Evolutionary conservation across 2,888 invertebrate species (phyloP), one percentile per base, ranked within the genome.

Genomic region (Eupithecia inturbata): DNA sequence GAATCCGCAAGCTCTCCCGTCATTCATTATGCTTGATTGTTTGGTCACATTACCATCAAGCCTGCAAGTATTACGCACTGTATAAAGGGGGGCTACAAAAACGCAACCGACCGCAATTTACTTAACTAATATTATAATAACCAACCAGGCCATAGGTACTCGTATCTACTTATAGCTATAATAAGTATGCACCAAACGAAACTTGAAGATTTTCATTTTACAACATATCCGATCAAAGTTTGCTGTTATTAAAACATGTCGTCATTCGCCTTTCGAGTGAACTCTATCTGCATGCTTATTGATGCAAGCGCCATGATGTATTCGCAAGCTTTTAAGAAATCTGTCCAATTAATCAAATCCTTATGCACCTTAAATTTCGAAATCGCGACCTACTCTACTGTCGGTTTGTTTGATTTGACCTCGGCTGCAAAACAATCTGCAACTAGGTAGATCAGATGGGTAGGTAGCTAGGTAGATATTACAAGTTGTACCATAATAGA

Each of bases 341-440:
- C 74, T 62, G n/a, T 67, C 45, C 66, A 67, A 69, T 74, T 69
- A 69, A 69, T 74, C n/a, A 74, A 63, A 64, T 62, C 68, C 60
- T 70, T 71, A 16, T 19, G 57, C 16, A 49, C 63, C 45, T 60
- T 66, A 66, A 62, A 66, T 68, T 74, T 71, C 49, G 72, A 70
- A 75, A 75, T 75, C 69, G 69, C 41, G 68, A 64, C 31, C 33
- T n/a, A 33, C 63, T 31, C 19, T 26, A 19, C 31, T 12, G 19
- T 63, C 36, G n/a, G 36, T 33, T 64, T 64, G 19, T 64, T 64
- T 33, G 63, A 33, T 36, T 64, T 64, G 33, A 64, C 63, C 63
- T 64, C 33, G 36, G 12, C 22, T n/a, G 63, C 33, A 66, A 70
- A 62, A 62, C 19, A 70, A 73, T 62, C 49, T 70, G 66, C 53